These are phyloP conservation scores for Trichogramma pretiosum DNA, from an alignment of 1,140 invertebrate species.

Conservation along the genomic window DNA sequence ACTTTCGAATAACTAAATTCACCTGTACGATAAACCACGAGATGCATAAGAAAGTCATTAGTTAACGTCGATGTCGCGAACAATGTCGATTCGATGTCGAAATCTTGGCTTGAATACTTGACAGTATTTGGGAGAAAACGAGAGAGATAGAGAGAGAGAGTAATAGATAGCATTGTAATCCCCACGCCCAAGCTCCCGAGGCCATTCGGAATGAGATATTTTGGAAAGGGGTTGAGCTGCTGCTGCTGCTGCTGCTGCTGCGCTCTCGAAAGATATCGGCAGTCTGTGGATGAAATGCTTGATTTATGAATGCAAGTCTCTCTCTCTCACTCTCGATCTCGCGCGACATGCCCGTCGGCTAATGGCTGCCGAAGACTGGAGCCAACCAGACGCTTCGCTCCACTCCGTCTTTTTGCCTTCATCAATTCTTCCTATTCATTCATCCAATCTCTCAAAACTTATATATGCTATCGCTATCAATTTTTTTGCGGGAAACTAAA, in stretches of 20 bases:
- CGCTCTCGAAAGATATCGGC: no score
- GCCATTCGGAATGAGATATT: conserved; percentile 47
- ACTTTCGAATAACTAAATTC: no score
- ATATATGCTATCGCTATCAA: no score
- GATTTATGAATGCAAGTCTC: no score
- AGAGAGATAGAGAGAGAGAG: conserved; percentile 41
- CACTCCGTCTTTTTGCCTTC: conserved; percentile 22
- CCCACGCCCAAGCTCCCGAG: conserved; percentile 41
- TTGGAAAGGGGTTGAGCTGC: conserved; percentile 33
- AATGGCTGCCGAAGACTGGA: conserved; percentile 30
- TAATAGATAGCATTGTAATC: conserved; percentile 49
- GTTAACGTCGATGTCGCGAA: no score
- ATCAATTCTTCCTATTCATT: no score
- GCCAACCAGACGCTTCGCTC: conserved; percentile 14
- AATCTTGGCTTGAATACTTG: conserved; percentile 24
- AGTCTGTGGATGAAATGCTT: conserved; percentile 46
- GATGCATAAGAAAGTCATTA: no score
- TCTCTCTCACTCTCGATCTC: conserved; percentile 29
- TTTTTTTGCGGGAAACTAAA: no score
- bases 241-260: no score
- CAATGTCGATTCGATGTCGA: conserved; percentile 30
- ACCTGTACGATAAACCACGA: no score
- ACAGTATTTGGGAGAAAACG: no score
- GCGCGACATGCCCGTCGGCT: conserved; percentile 38
- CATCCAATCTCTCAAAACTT: no score